These are phyloP conservation scores for Pegoplata infirma DNA, from an alignment of 2,888 invertebrate species.

Conservation along the genomic window DNA sequence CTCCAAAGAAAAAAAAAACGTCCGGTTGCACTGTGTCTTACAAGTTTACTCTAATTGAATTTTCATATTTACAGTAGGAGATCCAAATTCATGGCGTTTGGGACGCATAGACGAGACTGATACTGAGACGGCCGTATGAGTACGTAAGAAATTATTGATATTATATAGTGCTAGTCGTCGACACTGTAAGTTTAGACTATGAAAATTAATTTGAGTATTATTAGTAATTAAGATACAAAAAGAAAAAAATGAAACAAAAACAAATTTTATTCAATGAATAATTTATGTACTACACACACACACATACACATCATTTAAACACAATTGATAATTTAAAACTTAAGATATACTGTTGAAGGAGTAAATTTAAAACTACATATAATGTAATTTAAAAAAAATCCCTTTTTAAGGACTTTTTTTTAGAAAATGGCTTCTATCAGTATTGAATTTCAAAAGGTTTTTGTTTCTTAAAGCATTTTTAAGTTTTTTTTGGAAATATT, in stretches of 20 bases:
- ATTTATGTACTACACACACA: conserved; percentile 34
- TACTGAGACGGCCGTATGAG: conserved; percentile 89
- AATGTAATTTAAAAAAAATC: too few species aligned
- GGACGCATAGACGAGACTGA: conserved; percentile 90
- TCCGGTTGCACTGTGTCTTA: too few species aligned
- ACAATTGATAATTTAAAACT: too few species aligned
- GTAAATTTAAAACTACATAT: too few species aligned
- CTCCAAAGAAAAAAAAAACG: too few species aligned
- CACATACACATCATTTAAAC: not conserved
- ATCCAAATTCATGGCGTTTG: conserved; percentile 89
- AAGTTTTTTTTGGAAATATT: too few species aligned
- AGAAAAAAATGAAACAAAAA: not conserved
- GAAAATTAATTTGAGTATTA: conserved; percentile 73
- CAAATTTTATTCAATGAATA: conserved; percentile 58
- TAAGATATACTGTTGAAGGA: too few species aligned
- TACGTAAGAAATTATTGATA: conserved; percentile 62
- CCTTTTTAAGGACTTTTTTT: too few species aligned
- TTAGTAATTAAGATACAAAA: conserved; percentile 68
- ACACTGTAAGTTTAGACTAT: conserved; percentile 70
- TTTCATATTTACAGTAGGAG: conserved; percentile 80
- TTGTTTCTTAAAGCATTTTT: too few species aligned
- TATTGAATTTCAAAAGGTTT: too few species aligned
- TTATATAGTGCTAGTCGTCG: conserved; percentile 54
- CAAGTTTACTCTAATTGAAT: not conserved
- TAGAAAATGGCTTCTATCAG: too few species aligned